Evolutionary conservation across 2,797 vertebrate genomes (phyloP), one percentile per base, ranked within the genome.

Genomic region (Uromys caudimaculatus): DNA sequence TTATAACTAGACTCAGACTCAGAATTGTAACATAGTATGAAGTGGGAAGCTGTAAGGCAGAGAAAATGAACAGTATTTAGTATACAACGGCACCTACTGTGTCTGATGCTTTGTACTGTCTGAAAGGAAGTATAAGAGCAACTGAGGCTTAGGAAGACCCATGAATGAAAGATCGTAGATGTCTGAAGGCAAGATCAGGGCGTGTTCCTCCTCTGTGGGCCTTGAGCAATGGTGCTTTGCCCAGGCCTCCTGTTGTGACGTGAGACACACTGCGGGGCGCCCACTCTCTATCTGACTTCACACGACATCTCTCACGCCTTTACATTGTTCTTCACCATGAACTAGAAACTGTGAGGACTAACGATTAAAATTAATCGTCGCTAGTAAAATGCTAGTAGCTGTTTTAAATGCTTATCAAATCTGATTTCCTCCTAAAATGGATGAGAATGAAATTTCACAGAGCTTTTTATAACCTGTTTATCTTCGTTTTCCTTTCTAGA

Each of bases 61-160:
- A 90, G 88, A 69, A 96, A 94, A 96, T 93, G 82, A 85, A 62
- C 23, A 67, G 24, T 89, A 64, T 91, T 97, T 91, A 90, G 38
- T 47, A 75, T n/a, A 94, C 95, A 97, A 96, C 89, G 96, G 95
- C 92, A 95, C 85, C 67, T 90, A 77, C 73, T 97, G 86, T 90
- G 76, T 62, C 64, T 85, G 81, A 89, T n/a, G 89, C 1, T 27
- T 10, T 91, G 50, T 54, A 73, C 60, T 83, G 35, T 64, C 62
- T 94, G 90, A 77, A 92, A 85, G 35, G 8, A 96, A 83, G 79
- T 86, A 64, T 44, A 83, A 79, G 69, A 95, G 94, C 76, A 91
- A 90, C 16, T 44, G 75, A 94, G 29, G 79, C 92, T 95, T 92
- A 83, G 87, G 75, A 60, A 95, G 97, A 97, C 93, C 95, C 82